Evolutionary conservation across 2,888 invertebrate genomes (phyloP).

Genomic region (Orthonevra nobilis): DNA sequence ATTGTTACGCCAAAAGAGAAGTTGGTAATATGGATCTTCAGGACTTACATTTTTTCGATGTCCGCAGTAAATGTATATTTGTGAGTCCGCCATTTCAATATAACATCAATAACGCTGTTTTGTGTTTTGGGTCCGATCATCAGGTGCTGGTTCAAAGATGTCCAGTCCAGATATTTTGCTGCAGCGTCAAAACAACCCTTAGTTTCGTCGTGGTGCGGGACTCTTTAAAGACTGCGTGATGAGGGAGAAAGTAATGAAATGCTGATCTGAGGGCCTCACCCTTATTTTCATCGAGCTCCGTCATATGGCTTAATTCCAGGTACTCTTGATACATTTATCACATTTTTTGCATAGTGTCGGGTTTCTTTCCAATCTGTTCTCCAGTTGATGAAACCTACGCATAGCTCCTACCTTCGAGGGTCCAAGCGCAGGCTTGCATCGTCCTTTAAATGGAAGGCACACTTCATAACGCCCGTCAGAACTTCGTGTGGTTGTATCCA

Average conservation of each 20-base stretch:
- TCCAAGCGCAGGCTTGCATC: neutral
- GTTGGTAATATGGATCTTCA: no score
- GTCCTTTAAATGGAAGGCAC: conserved; percentile 1
- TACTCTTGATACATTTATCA: neutral
- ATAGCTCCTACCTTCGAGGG: conserved; percentile 14
- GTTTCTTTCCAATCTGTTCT: neutral
- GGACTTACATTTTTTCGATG: neutral
- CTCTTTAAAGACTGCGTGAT: neutral
- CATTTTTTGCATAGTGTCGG: neutral
- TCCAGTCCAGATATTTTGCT: neutral
- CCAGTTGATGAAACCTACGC: conserved; percentile 26
- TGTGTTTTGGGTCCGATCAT: neutral
- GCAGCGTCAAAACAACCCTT: neutral
- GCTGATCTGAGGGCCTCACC: neutral
- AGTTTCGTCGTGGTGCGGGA: neutral
- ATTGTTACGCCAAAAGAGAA: no score
- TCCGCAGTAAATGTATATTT: neutral
- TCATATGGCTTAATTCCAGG: neutral
- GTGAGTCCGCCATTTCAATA: neutral
- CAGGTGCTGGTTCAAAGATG: neutral
- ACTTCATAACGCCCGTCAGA: neutral
- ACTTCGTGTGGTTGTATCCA: neutral
- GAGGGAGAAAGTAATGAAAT: neutral
- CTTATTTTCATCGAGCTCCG: neutral
- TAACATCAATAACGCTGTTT: neutral